Evolutionary conservation across 2,888 invertebrate genomes (phyloP).

Genomic region (Luperina nickerlii): DNA sequence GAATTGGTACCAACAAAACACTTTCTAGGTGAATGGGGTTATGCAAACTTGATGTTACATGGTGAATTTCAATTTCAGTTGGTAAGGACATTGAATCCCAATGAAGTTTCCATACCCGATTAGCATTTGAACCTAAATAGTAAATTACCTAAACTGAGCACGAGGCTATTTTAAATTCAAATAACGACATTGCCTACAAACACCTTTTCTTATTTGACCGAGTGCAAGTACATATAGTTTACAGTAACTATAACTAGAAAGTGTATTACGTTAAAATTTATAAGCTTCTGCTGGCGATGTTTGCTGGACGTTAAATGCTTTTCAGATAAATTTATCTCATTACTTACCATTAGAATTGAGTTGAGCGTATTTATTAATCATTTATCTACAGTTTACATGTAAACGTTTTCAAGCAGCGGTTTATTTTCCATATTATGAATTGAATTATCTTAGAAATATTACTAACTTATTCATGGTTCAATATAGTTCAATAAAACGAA

Average conservation of each 20-base stretch:
- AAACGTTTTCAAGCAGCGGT: not conserved
- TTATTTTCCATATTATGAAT: not conserved
- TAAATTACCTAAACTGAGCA: conserved; percentile 65
- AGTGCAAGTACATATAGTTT: conserved; percentile 37
- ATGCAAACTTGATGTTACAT: conserved; percentile 87
- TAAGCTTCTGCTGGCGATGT: conserved; percentile 42
- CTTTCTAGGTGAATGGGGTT: conserved; percentile 87
- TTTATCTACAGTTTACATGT: not conserved
- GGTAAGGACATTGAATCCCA: conserved; percentile 77
- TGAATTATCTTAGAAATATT: not conserved
- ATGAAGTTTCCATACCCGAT: conserved; percentile 74
- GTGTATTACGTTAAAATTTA: conserved; percentile 56
- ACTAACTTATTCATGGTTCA: not conserved
- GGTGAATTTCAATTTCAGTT: conserved; percentile 86
- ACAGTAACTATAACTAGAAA: conserved; percentile 58
- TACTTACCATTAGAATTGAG: conserved; percentile 14
- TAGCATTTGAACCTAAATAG: conserved; percentile 69
- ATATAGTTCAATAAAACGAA: not conserved
- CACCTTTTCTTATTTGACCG: conserved; percentile 59
- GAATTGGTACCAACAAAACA: conserved; percentile 81
- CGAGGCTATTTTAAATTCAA: conserved; percentile 64
- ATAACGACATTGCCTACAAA: conserved; percentile 63
- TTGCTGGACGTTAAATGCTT: conserved; percentile 31
- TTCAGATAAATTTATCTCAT: conserved; percentile 39
- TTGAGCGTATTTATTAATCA: not conserved